Evolutionary conservation across 2,888 invertebrate species (phyloP).

Genomic region (Caenorhabditis becei): DNA sequence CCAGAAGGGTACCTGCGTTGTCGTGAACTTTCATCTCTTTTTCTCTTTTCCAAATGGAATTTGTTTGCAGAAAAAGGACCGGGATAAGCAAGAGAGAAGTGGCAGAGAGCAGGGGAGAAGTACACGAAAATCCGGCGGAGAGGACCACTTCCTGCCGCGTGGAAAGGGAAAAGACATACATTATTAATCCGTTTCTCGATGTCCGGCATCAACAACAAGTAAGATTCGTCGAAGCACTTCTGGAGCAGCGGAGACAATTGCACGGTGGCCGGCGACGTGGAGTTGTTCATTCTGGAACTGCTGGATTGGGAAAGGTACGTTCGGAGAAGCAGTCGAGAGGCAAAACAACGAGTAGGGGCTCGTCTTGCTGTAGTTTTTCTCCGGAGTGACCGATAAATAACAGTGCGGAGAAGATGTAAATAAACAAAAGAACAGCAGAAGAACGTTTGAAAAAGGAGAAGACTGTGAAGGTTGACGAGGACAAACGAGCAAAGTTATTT

Average conservation of each 20-base stretch:
- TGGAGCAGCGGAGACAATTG: slow-evolving; percentile 47
- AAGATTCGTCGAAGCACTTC: slow-evolving; percentile 62
- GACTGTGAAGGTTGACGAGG: too few species aligned
- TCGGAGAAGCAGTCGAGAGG: too few species aligned
- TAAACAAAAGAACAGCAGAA: neutral
- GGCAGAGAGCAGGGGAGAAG: slow-evolving; percentile 4
- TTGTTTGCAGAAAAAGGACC: neutral
- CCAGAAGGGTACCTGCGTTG: neutral
- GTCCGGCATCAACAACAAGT: slow-evolving; percentile 63
- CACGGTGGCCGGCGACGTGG: slow-evolving; percentile 5
- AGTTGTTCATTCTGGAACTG: slow-evolving; percentile 31
- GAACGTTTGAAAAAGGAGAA: too few species aligned
- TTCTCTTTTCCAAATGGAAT: slow-evolving; percentile 2
- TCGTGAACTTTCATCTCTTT: neutral
- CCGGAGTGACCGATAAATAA: neutral
- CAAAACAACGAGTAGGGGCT: too few species aligned
- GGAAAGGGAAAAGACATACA: slow-evolving; percentile 59
- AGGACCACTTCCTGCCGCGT: slow-evolving; percentile 23
- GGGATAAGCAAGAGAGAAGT: neutral
- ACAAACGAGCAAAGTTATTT: too few species aligned
- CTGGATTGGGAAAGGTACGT: slow-evolving; percentile 20
- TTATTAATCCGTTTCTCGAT: slow-evolving; percentile 70
- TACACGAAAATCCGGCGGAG: slow-evolving; percentile 1
- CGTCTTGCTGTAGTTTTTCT: too few species aligned
- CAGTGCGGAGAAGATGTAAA: neutral